Evolutionary conservation across 2,113 vertebrate species (phyloP), one percentile per base, ranked within the genome.

Genomic region (Myotis lucifugus): DNA sequence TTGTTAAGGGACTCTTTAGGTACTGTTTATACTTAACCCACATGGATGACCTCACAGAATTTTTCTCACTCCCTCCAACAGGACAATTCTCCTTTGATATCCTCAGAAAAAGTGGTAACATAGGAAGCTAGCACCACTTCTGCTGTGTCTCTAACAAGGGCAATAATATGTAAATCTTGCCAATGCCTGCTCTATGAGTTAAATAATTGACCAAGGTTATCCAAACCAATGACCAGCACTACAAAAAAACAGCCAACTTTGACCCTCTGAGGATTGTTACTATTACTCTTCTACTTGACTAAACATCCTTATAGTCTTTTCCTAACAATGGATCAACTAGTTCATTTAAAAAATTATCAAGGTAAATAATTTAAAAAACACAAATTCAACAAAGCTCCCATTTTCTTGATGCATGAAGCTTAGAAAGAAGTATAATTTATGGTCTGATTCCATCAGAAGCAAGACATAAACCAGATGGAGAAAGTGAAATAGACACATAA

Each of bases 291-390:
- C n/a, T 34, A 13, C 42, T 66, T 74, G 27, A 37, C 46, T 23
- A 34, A 56, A 34, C 11, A 37, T 34, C 59, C 64, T 64, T 50
- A 37, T 14, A 52, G 67, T 89, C 59, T 79, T 91, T 77, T 93
- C 37, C n/a, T 84, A 48, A 66, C 46, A 90, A 42, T 17, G 6
- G 23, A 50, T 29, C 25, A 66, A 52, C 61, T 70, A 17, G 4
- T 69, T 46, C 40, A 23, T 90, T 88, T 87, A n/a, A 82, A 90
- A 95, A 59, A 42, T 59, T 69, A 42, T 73, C 42, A 69, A 69
- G 40, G 27, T 87, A 59, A 83, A 94, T 84, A 61, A 61, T 15
- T 37, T 2, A 25, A 82, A 79, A 79, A 46, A 32, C 6, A 86
- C 29, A 54, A 29, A 69, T 7, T 86, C 46, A 34, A 32, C 9